phyloP scores from a whole-genome alignment of 2,113 vertebrate species.

The Neotragus moschatus region DNA sequence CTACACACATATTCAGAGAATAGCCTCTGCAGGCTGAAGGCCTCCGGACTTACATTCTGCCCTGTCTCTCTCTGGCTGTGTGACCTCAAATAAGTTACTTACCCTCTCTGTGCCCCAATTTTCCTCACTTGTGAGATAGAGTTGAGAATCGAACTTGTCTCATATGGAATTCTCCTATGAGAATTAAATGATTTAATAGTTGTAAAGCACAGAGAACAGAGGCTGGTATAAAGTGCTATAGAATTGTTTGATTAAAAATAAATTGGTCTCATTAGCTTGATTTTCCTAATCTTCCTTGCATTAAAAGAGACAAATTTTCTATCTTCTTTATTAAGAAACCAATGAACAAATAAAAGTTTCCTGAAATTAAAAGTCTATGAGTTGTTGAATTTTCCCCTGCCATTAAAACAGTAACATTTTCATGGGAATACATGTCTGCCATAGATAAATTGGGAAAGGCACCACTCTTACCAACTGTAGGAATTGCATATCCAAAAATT shows the following conservation, averaged over 20 bases:
- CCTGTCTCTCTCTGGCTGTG: background rate
- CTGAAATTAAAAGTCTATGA: background rate
- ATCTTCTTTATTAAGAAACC: background rate
- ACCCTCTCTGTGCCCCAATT: background rate
- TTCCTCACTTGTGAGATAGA: background rate
- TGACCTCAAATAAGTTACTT: background rate
- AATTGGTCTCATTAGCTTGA: background rate
- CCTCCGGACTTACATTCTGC: accelerated
- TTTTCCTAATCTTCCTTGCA: slow-evolving; percentile 19
- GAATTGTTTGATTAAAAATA: background rate
- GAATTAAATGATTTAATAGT: background rate
- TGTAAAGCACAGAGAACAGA: background rate
- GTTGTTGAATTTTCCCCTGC: background rate
- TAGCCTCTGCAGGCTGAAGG: background rate
- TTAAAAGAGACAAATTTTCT: background rate
- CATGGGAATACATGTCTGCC: background rate
- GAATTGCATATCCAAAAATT: background rate
- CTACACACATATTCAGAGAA: accelerated
- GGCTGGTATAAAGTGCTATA: background rate
- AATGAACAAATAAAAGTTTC: background rate
- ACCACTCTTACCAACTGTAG: background rate
- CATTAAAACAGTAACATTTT: background rate
- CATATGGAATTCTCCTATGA: background rate
- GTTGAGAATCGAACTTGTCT: background rate
- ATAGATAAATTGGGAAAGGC: background rate